phyloP scores from a whole-genome alignment of 2,888 invertebrate genomes.

The Cotesia congregata region DNA sequence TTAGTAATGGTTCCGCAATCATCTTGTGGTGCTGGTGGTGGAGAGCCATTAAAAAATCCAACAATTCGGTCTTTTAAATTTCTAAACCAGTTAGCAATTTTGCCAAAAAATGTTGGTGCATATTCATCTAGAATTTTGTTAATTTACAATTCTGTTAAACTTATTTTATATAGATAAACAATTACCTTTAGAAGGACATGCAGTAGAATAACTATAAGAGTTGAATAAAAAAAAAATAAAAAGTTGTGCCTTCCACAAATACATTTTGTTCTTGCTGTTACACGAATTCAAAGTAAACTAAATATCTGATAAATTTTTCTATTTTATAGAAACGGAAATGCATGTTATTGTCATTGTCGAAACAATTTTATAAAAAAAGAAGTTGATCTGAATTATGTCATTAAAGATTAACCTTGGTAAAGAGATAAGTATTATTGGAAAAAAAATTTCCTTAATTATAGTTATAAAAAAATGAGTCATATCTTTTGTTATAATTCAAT shows the following conservation, averaged over 20 bases:
- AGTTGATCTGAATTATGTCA: not conserved
- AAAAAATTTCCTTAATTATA: not conserved
- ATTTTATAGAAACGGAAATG: conserved; percentile 27
- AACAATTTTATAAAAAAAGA: conserved; percentile 17
- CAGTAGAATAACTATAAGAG: not conserved
- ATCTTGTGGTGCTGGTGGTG: no score
- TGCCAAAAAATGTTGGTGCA: conserved; percentile 47
- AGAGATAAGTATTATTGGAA: not conserved
- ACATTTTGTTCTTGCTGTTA: not conserved
- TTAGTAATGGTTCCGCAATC: no score
- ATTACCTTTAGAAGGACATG: not conserved
- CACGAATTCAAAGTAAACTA: not conserved
- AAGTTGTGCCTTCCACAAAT: not conserved
- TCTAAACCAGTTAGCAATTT: conserved; percentile 55
- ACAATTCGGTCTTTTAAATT: conserved; percentile 48
- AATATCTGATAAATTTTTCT: conserved; percentile 22
- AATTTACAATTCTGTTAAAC: not conserved
- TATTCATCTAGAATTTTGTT: not conserved
- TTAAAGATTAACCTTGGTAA: not conserved
- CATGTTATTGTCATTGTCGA: conserved; percentile 14
- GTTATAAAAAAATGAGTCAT: not conserved
- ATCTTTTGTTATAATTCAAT: no score
- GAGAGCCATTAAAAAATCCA: conserved; percentile 17
- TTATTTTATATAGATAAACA: not conserved
- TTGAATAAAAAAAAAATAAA: conserved; percentile 2